Conservation (phyloP, 2,797 vertebrate species). For the Eospalax fontanierii region DNA sequence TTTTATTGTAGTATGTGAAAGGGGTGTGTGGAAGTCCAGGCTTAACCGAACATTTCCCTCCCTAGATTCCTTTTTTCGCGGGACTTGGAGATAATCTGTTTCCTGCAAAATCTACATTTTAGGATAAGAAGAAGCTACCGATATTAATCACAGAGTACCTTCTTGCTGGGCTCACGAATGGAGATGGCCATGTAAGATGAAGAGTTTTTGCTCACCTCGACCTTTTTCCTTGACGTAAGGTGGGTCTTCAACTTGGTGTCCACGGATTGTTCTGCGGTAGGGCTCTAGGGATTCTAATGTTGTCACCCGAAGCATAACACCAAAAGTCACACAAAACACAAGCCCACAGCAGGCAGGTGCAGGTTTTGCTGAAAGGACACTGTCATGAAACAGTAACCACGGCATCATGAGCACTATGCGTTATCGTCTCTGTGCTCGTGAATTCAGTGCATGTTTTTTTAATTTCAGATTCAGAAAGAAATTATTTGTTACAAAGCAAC, state of each 20-base stretch:
- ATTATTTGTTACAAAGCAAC: conserved; percentile 12
- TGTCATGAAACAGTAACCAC: not conserved
- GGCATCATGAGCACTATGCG: not conserved
- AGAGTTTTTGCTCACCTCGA: not conserved
- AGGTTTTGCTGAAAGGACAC: not conserved
- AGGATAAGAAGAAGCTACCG: not conserved
- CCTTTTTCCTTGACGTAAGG: not conserved
- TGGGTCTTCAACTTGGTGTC: not conserved
- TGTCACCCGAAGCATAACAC: not conserved
- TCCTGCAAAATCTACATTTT: conserved; percentile 34
- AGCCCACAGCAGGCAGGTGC: not conserved
- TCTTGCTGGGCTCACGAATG: not conserved
- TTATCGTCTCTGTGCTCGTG: not conserved
- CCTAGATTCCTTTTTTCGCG: not conserved
- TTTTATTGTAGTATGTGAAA: not conserved
- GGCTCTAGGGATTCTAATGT: not conserved
- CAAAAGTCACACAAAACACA: not conserved
- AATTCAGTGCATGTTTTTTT: not conserved
- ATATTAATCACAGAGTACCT: not conserved
- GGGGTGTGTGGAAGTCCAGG: not conserved
- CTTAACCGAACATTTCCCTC: not conserved
- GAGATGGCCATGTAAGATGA: not conserved
- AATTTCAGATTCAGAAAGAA: not conserved
- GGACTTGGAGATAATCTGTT: not conserved
- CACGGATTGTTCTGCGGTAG: not conserved